Evolutionary conservation across 2,797 vertebrate species (phyloP).

Genomic region (Decapterus maruadsi): DNA sequence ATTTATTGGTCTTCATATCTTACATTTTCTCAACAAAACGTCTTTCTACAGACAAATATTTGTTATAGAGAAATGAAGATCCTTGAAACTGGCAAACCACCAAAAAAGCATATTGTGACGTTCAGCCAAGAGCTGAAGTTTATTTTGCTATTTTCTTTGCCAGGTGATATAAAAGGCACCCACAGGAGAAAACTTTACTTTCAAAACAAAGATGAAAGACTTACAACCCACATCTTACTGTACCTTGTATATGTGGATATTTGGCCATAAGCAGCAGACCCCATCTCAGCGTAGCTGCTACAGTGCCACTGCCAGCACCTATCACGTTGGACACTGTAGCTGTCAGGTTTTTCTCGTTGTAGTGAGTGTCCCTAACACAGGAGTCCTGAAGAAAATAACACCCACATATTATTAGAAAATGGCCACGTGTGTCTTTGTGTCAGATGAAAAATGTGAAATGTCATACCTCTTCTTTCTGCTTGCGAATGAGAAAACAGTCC

Average conservation of each 20-base stretch:
- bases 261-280: slow-evolving; percentile 81
- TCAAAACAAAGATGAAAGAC: not conserved
- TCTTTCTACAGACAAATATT: no score
- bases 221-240: not conserved
- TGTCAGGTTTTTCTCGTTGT: slow-evolving; percentile 67
- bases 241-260: slow-evolving; percentile 81
- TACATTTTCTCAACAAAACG: no score
- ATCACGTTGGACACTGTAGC: slow-evolving; percentile 72
- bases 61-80: no score
- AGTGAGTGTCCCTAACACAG: slow-evolving; percentile 41
- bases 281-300: slow-evolving; percentile 77
- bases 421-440: not conserved
- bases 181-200: not conserved
- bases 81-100: no score
- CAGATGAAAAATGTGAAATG: accelerated
- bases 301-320: slow-evolving; percentile 81
- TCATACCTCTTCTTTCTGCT: slow-evolving; percentile 64
- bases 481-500: slow-evolving; percentile 71
- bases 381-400: slow-evolving; percentile 48
- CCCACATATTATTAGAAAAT: not conserved
- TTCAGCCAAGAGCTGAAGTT: not conserved
- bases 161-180: not conserved
- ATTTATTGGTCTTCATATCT: no score
- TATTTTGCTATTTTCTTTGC: not conserved
- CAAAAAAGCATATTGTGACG: no score